Percentiles rank a stretch among this genome's conserved stretches.
Conservation (phyloP, 2,113 vertebrate species). For the Noctilio leporinus region DNA sequence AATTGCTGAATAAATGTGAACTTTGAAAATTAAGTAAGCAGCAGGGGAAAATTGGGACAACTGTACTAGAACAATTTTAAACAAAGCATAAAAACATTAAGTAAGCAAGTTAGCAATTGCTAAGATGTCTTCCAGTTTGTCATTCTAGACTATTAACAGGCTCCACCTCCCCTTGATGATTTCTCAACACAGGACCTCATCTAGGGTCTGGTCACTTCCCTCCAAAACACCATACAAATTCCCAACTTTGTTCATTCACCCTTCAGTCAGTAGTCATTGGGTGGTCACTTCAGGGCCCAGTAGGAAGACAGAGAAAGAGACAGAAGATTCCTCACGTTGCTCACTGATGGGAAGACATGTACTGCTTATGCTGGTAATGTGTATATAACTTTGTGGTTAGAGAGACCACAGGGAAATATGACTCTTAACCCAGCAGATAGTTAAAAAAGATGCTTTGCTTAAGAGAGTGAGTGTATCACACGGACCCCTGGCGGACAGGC, state of each 20-base stretch:
- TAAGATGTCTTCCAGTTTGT: background rate
- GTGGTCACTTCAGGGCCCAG: background rate
- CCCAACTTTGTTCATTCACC: background rate
- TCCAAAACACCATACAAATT: background rate
- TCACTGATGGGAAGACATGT: background rate
- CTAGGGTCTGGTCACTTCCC: background rate
- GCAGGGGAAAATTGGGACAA: too few relatives aligned
- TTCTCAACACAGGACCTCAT: background rate
- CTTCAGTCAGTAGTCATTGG: background rate
- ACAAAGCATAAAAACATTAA: too few relatives aligned
- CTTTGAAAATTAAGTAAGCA: background rate
- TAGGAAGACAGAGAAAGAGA: background rate
- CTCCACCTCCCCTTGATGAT: background rate
- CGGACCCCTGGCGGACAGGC: background rate
- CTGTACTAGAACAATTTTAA: too few relatives aligned
- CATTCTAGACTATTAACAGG: background rate
- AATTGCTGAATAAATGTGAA: background rate
- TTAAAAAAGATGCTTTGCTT: background rate
- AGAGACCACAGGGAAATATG: background rate
- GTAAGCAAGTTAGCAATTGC: background rate
- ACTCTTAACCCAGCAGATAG: too few relatives aligned
- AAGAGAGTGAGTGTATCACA: background rate
- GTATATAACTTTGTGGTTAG: background rate
- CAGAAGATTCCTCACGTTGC: too few relatives aligned
- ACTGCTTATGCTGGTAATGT: accelerated